Base-by-base conservation (phyloP, 2,888 invertebrate species). In the Eretmocerus hayati region DNA sequence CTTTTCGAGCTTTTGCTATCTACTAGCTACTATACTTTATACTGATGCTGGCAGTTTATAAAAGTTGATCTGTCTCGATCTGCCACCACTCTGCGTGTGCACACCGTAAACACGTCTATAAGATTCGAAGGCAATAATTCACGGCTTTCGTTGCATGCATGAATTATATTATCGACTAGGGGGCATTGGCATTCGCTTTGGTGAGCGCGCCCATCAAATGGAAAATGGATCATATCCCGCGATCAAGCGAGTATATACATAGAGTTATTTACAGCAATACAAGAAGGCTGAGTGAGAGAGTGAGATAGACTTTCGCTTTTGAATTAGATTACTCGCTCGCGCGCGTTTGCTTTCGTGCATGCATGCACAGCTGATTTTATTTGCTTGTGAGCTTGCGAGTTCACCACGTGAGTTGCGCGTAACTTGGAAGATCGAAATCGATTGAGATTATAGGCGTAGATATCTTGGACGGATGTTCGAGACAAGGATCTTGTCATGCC, bases 361-460 rank as follows among this genome's bases (percentile, higher is more conserved):
- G 6, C n/a, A 23, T 33, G 32, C 13, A 22, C 9, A 39, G 19
- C 2, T 13, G 37, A 26, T 6, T 11, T 11, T 26, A 26, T 26
- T 26, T 11, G 1, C 26, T 6, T 11, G 26, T 1, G 26, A 1
- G 26, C 1, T 6, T 26, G 26, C 11, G 26, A n/a, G n/a, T n/a
- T n/a, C n/a, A n/a, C n/a, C n/a, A n/a, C n/a, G n/a, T n/a, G n/a
- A n/a, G n/a, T n/a, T 26, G 26, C 11, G 20, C 15, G 23, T 23
- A 18, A n/a, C 31, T 31, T 11, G 21, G 32, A 4, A 5, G 16
- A 21, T 13, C 30, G 39, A 46, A 48, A 45, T 42, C 48, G 45
- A 51, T 48, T 30, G 41, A 36, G 50, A 47, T 51, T n/a, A n/a
- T n/a, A n/a, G n/a, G n/a, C n/a, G n/a, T n/a, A n/a, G 47, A 51